Base-by-base conservation (phyloP, 2,888 invertebrate genomes). In the Troides oblongomaculatus region DNA sequence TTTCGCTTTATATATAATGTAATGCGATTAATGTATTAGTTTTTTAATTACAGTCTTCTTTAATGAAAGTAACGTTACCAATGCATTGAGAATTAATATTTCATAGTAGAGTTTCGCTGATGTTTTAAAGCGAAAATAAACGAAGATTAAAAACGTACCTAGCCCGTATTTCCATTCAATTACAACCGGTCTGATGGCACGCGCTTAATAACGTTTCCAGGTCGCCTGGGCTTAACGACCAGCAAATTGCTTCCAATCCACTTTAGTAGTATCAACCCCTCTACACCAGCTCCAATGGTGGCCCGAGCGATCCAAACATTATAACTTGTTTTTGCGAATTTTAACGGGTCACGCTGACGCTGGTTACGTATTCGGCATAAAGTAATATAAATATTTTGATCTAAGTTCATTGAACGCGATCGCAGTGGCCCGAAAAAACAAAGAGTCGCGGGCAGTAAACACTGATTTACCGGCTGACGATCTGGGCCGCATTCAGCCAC, bases 331-430 rank as follows among this genome's bases (percentile, higher is more conserved):
- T 70, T 66, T 36, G 21, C 23, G 62, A 46, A 46, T 18, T 70
- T 71, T 72, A 69, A 39, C 71, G 60, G 73, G 75, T 72, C 73
- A 71, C 67, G 62, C 53, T 63, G 56, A 67, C 66, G 56, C 68
- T 68, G 69, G 67, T 72, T 74, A 73, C 74, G 73, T 72, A 72
- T 74, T 64, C 59, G 30, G 53, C 4, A 43, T 62, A 66, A 62
- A 65, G 39, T 62, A 63, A 62, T 60, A 69, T 66, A 74, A 73
- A 72, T 76, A 74, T 76, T 76, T 76, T 76, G 75, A 74, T 71
- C 65, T 68, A 58, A 77, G 79, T 79, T 80, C 78, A 79, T 77
- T 68, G 79, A 76, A 73, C 81, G 73, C 71, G 73, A 73, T 68
- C 62, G 71, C 65, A 66, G 68, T 71, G 75, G 65, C 70, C 74